Evolutionary conservation across 2,113 vertebrate genomes (phyloP), one percentile per base, ranked within the genome.

Genomic region (Rhinogobius similis): DNA sequence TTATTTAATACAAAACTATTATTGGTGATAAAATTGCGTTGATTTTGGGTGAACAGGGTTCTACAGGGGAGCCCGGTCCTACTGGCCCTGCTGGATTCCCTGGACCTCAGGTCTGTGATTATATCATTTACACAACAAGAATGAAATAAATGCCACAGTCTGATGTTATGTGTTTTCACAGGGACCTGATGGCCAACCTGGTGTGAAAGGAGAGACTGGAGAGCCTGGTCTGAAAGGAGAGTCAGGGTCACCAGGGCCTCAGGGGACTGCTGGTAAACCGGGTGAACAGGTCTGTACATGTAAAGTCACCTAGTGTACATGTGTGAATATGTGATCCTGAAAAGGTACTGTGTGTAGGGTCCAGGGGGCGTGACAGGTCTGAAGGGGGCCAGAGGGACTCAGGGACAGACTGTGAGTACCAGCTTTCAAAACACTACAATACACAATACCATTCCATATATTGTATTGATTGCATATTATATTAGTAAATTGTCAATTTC

Each of bases 151-250:
- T 1, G 63, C 10, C 7, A 0, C 13, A 44, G 36, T n/a, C 12
- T 6, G 48, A 4, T 16, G 2, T 50, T 1, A 64, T 73, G 72
- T 27, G 46, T 61, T 21, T n/a, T 73, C 9, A 0, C 0, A 99
- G 98, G 97, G 98, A 41, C 87, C 91, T 65, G 97, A 99, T 78
- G 98, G 97, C 77, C 97, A 99, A 53, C 95, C 97, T 27, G 98
- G 98, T 59, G 94, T 94, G 10, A 99, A 99, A 93, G 98, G 98
- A 75, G 97, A 98, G 71, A 89, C 94, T 36, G 98, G 98, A 59
- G 97, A 98, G 77, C 89, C 91, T 50, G 98, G 98, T 4, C 94
- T 90, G 73, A 99, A 98, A 79, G 98, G 98, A 78, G 96, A 99
- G 79, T 88, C 91, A 59, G 98, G 98, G 64, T 89, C 95, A 77